Conservation (phyloP, 1,140 invertebrate genomes). For the Drosophila burlai region DNA sequence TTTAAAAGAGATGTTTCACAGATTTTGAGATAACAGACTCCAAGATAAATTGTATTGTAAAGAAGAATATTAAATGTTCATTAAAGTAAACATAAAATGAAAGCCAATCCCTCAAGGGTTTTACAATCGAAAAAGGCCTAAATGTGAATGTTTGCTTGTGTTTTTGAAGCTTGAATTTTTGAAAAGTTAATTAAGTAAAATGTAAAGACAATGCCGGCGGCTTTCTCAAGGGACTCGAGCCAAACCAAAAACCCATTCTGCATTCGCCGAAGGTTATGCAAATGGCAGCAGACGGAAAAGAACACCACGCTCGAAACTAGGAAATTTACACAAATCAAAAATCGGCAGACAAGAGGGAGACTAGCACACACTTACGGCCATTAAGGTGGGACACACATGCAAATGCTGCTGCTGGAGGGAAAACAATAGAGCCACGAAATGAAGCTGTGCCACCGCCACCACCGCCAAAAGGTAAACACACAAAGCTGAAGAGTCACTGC, state of each 20-base stretch:
- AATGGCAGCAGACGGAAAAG: constrained; percentile 45
- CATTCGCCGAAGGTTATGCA: constrained; percentile 62
- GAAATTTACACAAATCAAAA: constrained; percentile 75
- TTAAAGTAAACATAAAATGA: constrained; percentile 4
- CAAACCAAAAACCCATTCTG: constrained; percentile 21
- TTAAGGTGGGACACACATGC: constrained; percentile 37
- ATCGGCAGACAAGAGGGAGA: constrained; percentile 41
- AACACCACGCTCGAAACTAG: constrained; percentile 60
- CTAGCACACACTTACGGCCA: constrained; percentile 34
- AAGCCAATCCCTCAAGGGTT: constrained; percentile 4
- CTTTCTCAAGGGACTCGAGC: constrained; percentile 48
- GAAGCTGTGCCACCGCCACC: constrained; percentile 22
- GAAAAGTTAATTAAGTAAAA: constrained; percentile 39
- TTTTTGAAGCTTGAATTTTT: constrained; percentile 3
- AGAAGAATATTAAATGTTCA: neutral
- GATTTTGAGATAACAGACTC: neutral
- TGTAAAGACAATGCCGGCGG: constrained; percentile 22
- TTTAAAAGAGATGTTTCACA: too few relatives aligned
- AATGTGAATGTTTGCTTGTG: neutral
- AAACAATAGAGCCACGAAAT: constrained; percentile 46
- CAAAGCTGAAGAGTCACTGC: constrained; percentile 38
- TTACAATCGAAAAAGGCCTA: neutral
- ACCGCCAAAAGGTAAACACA: constrained; percentile 32
- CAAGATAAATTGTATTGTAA: neutral
- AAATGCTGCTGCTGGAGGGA: constrained; percentile 37